Evolutionary conservation across 2,113 vertebrate species (phyloP), one percentile per base, ranked within the genome.

Genomic region (Pica pica): DNA sequence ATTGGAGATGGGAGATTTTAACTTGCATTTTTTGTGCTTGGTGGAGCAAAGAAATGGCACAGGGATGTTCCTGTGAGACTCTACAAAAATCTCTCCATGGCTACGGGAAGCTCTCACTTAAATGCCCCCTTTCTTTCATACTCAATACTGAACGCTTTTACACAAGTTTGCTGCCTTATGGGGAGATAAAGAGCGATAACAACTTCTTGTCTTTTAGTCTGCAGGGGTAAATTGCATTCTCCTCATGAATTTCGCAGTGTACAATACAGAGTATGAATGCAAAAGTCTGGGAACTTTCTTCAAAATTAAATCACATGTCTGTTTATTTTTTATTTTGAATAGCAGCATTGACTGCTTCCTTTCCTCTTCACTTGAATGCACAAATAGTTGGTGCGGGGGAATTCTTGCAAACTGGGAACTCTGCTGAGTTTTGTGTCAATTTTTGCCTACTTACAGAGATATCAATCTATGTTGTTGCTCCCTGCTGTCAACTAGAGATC

Each of bases 321-420:
- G 60, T 60, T 70, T 78, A 47, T 60, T 65, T 92, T 88, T 76
- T 89, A 69, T 89, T 93, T 77, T 97, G 56, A 97, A 95, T 91
- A 89, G 93, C 69, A 85, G 80, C 89, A 94, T 74, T 96, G 90
- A 89, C 82, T 87, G 67, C 61, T 95, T 96, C 76, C 69, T 88
- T 80, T 94, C 53, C 60, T 67, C 42, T 56, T 84, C 76, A 82
- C 49, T 90, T 82, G 70, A 91, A 95, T 59, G 64, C 74, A 91
- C 81, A 83, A 60, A 70, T 61, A 75, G 68, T 90, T 86, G 74
- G 22, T 83, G 71, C 27, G 75, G 55, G 41, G 80, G 63, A 89
- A 71, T 81, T 91, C 65, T 89, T 87, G 50, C 73, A 64, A 93
- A 79, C 69, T 46, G 73, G 63, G 52, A 83, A 86, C 86, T 68